phyloP scores from a whole-genome alignment of 2,113 vertebrate genomes.

The Oreotrochilus melanogaster region DNA sequence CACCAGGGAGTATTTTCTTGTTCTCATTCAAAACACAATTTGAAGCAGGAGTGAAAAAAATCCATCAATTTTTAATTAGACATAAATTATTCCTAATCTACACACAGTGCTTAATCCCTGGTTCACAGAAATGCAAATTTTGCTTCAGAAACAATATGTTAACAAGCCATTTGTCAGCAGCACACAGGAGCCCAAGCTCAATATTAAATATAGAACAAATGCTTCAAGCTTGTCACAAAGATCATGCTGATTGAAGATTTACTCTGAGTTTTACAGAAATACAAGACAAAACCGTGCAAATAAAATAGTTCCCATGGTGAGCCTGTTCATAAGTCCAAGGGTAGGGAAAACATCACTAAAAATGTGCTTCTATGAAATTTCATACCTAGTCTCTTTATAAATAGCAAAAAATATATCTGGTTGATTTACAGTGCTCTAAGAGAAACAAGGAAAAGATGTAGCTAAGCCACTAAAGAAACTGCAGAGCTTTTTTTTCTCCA shows the following conservation, averaged over 20 bases:
- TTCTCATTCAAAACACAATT: conserved; percentile 66
- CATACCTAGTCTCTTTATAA: neutral
- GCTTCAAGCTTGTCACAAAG: conserved; percentile 55
- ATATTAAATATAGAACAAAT: conserved; percentile 74
- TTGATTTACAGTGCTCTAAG: neutral
- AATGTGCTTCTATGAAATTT: neutral
- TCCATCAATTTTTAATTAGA: conserved; percentile 76
- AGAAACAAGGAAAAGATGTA: neutral
- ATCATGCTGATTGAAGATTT: conserved; percentile 51
- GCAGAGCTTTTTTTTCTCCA: neutral
- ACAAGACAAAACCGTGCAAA: neutral
- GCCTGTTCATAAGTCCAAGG: neutral
- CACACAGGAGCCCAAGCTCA: conserved; percentile 59
- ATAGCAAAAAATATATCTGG: neutral
- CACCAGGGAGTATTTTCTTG: conserved; percentile 20
- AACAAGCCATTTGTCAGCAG: conserved; percentile 76
- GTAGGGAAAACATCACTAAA: neutral
- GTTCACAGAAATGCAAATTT: conserved; percentile 77
- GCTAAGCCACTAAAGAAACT: neutral
- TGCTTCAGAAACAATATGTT: conserved; percentile 77
- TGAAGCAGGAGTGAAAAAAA: conserved; percentile 13
- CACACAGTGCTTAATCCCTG: conserved; percentile 71
- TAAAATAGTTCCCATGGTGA: neutral
- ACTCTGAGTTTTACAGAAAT: conserved; percentile 21
- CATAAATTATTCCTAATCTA: conserved; percentile 84